Evolutionary conservation across 1,140 invertebrate species (phyloP).

Genomic region (Eciton burchellii): DNA sequence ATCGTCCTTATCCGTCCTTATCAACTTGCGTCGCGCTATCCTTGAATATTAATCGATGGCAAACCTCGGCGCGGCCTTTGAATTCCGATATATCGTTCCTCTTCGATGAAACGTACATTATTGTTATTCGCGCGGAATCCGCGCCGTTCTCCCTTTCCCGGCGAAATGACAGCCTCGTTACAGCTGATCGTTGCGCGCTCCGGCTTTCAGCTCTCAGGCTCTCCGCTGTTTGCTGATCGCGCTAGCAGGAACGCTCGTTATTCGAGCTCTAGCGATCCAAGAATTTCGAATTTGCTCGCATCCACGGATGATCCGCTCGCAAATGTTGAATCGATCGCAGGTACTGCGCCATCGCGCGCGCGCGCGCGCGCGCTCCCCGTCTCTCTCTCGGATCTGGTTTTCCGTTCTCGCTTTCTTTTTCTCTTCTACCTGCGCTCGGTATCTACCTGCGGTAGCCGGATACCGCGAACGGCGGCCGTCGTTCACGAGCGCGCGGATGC

Average conservation of each 20-base stretch:
- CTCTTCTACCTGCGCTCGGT: not conserved
- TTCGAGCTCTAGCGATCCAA: not conserved
- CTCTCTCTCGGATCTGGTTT: conserved; percentile 15
- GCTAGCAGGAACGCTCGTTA: not conserved
- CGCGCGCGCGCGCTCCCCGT: not conserved
- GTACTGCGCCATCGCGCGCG: conserved; percentile 19
- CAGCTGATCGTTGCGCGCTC: not conserved
- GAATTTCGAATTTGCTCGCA: not conserved
- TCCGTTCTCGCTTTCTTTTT: conserved; percentile 26
- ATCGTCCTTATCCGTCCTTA: conserved; percentile 29
- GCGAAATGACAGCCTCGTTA: not conserved
- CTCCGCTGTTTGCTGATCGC: not conserved
- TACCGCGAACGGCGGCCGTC: conserved; percentile 28
- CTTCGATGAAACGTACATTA: conserved; percentile 22
- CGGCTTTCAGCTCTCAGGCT: not conserved
- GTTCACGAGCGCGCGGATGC: conserved; percentile 27
- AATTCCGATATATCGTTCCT: conserved; percentile 39
- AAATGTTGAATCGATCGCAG: too few relatives aligned
- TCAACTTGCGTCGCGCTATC: conserved; percentile 29
- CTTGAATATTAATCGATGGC: conserved; percentile 62
- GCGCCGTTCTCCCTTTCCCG: too few relatives aligned
- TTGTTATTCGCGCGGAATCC: conserved; percentile 42
- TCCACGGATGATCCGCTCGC: not conserved
- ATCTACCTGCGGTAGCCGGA: conserved; percentile 34
- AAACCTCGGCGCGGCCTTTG: conserved; percentile 36